These are phyloP conservation scores for Brachionichthys hirsutus DNA, from an alignment of 2,113 vertebrate species.

Conservation along the genomic window DNA sequence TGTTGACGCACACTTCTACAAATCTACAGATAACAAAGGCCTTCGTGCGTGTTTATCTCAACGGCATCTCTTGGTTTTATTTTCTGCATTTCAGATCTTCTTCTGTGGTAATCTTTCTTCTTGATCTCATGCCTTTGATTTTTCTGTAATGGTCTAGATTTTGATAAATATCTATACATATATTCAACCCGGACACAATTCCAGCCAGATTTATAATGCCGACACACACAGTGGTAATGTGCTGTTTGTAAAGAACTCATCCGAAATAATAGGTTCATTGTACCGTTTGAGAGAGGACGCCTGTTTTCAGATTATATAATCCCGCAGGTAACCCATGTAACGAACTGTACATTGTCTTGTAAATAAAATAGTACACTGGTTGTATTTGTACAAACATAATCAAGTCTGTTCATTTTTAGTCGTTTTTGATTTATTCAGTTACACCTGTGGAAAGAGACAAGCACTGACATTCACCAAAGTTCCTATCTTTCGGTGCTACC, in stretches of 20 bases:
- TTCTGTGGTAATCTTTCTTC: slow-evolving; percentile 22
- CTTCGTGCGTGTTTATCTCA: slow-evolving; percentile 41
- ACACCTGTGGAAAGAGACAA: slow-evolving; percentile 74
- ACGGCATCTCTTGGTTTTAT: slow-evolving; percentile 35
- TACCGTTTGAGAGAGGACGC: slow-evolving; percentile 56
- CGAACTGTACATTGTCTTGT: slow-evolving; percentile 99
- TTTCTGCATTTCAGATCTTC: slow-evolving; percentile 33
- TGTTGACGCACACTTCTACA: slow-evolving; percentile 32
- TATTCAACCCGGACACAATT: slow-evolving; percentile 21
- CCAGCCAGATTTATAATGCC: slow-evolving; percentile 44
- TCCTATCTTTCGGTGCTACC: slow-evolving; percentile 50
- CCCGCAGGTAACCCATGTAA: slow-evolving; percentile 98
- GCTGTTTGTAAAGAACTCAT: slow-evolving; percentile 57
- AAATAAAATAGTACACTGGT: slow-evolving; percentile 87
- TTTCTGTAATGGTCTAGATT: neutral
- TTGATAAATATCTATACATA: slow-evolving; percentile 3
- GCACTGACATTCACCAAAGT: slow-evolving; percentile 59
- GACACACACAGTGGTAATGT: slow-evolving; percentile 53
- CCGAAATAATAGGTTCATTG: slow-evolving; percentile 38
- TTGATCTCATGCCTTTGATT: slow-evolving; percentile 35
- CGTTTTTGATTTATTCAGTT: slow-evolving; percentile 65
- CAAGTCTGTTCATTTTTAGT: slow-evolving; percentile 11
- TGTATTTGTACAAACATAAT: neutral
- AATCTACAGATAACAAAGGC: slow-evolving; percentile 36
- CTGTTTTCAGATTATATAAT: slow-evolving; percentile 78